Conservation (phyloP, 2,113 vertebrate genomes). For the Lophius piscatorius region DNA sequence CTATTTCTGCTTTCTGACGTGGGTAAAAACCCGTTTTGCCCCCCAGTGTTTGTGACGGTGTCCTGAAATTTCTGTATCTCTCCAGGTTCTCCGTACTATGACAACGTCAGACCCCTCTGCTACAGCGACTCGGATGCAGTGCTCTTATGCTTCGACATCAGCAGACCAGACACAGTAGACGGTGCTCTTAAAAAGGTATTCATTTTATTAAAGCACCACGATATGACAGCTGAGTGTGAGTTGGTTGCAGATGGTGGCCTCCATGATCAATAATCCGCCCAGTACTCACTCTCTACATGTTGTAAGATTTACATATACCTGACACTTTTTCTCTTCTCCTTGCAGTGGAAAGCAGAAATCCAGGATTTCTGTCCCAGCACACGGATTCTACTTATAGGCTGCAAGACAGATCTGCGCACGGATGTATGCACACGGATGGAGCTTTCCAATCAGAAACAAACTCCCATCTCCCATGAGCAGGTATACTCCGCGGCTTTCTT, state of each 20-base stretch:
- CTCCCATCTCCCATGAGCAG: conserved; percentile 92
- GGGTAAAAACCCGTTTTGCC: too few species aligned
- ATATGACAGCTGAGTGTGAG: background rate
- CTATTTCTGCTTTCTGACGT: too few species aligned
- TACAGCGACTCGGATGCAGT: conserved; percentile 95
- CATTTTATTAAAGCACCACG: background rate
- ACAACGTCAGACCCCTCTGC: conserved; percentile 96
- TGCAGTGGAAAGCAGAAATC: conserved; percentile 94
- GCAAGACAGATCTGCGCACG: conserved; percentile 91
- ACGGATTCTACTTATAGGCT: conserved; percentile 90
- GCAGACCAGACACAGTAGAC: conserved; percentile 91
- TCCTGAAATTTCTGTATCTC: background rate
- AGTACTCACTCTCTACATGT: background rate
- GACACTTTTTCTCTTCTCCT: conserved; percentile 2
- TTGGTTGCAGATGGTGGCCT: background rate
- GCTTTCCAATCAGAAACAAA: conserved; percentile 92
- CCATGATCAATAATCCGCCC: background rate
- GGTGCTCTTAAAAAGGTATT: conserved; percentile 90
- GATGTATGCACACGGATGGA: conserved; percentile 97
- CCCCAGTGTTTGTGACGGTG: background rate
- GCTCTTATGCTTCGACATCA: conserved; percentile 93
- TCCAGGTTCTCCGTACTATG: conserved; percentile 93
- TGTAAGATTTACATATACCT: too few species aligned
- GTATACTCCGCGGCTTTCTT: conserved; percentile 63
- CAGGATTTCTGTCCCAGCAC: conserved; percentile 92